phyloP scores from a whole-genome alignment of 2,113 vertebrate genomes.

The Symphodus melops region DNA sequence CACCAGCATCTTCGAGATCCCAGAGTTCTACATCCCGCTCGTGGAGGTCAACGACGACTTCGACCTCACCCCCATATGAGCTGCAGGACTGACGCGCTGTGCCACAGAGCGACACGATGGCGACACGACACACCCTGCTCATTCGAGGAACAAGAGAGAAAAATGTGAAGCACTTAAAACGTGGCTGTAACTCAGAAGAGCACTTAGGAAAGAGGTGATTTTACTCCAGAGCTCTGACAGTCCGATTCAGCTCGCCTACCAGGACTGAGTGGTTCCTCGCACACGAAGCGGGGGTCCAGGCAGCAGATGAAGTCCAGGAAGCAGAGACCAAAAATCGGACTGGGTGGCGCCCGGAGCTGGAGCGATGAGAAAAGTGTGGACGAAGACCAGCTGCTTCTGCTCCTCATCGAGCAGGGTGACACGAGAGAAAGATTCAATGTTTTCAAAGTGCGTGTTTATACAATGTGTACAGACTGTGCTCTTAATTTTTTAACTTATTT shows the following conservation, averaged over 20 bases:
- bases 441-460: constrained; percentile 83
- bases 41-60: constrained; percentile 99
- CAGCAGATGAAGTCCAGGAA: constrained; percentile 49
- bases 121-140: constrained; percentile 1
- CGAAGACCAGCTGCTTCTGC: constrained; percentile 17
- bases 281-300: constrained; percentile 8
- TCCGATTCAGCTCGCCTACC: constrained; percentile 12
- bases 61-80: constrained; percentile 97
- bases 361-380: constrained; percentile 7
- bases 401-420: constrained; percentile 58
- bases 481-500: constrained; percentile 99
- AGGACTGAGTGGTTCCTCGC: neutral
- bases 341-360: constrained; percentile 85
- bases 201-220: constrained; percentile 58
- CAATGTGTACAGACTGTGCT: constrained; percentile 94
- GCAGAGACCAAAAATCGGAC: constrained; percentile 53
- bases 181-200: constrained; percentile 42
- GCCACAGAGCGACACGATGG: constrained; percentile 12
- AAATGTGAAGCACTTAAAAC: constrained; percentile 78
- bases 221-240: constrained; percentile 58
- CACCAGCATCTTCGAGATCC: constrained; percentile 98
- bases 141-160: constrained; percentile 16
- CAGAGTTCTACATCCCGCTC: constrained; percentile 98
- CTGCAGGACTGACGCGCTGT: neutral
- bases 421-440: constrained; percentile 64